Conservation (phyloP, 2,797 vertebrate genomes). For the Squalus acanthias region DNA sequence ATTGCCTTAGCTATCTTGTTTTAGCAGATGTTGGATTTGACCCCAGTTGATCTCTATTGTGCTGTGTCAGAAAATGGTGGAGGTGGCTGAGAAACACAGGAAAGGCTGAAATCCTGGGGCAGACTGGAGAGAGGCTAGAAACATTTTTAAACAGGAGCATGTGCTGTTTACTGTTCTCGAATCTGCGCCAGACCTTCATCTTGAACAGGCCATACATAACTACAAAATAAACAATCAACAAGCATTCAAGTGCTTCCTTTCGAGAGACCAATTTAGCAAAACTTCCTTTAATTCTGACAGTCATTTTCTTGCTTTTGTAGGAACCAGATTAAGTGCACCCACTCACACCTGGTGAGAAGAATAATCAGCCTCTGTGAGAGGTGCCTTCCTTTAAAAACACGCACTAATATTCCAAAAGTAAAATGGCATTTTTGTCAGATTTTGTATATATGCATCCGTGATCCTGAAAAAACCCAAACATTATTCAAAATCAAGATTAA, state of each 20-base stretch:
- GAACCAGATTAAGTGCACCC: not conserved
- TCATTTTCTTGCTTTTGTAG: not conserved
- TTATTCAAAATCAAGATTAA: not conserved
- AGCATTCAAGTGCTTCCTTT: not conserved
- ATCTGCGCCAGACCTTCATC: not conserved
- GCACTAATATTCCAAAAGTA: not conserved
- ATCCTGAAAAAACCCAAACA: not conserved
- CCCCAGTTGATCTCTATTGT: conserved; percentile 1
- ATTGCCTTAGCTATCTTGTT: not conserved
- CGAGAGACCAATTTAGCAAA: not conserved
- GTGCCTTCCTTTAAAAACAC: not conserved
- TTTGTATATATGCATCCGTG: not conserved
- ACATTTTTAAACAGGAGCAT: not conserved
- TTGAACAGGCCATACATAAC: not conserved
- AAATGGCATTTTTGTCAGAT: not conserved
- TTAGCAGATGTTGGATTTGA: conserved; percentile 22
- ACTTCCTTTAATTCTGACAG: not conserved
- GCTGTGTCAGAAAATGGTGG: conserved; percentile 19
- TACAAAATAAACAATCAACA: not conserved
- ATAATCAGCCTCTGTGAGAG: not conserved
- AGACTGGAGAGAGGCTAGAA: no score
- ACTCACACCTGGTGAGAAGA: not conserved
- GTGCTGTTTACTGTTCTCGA: not conserved
- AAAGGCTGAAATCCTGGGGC: not conserved
- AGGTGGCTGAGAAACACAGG: not conserved